These are phyloP conservation scores for Lumbricus terrestris DNA, from an alignment of 2,888 invertebrate species.

Conservation along the genomic window DNA sequence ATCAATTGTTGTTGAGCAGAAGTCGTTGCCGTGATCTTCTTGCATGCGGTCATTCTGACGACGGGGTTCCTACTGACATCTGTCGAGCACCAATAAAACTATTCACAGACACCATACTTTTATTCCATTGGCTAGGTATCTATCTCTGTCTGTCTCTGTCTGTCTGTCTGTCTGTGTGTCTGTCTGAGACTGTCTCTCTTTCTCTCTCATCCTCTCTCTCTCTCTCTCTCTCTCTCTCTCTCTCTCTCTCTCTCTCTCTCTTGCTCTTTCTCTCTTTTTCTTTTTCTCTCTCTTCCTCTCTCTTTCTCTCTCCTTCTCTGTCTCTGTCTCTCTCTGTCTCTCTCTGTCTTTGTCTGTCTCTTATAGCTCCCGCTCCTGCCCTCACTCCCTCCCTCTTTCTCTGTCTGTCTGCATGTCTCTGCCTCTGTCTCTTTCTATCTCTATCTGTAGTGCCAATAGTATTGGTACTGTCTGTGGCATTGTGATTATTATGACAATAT, in stretches of 20 bases:
- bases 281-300: no score
- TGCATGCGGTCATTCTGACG: background rate
- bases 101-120: no score
- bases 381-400: background rate
- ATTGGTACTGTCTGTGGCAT: no score
- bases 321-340: background rate
- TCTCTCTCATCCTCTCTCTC: background rate
- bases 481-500: no score
- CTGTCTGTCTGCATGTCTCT: background rate
- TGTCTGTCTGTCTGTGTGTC: no score
- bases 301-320: background rate
- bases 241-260: background rate
- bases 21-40: no score
- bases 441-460: no score
- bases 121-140: no score
- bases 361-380: no score
- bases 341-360: background rate
- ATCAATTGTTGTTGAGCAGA: no score
- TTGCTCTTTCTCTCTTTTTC: background rate
- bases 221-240: background rate
- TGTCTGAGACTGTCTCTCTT: background rate
- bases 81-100: background rate
- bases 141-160: background rate
- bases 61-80: background rate
- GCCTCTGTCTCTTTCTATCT: background rate